These are phyloP conservation scores for Mola mola DNA, from an alignment of 2,113 vertebrate genomes.

Conservation along the genomic window DNA sequence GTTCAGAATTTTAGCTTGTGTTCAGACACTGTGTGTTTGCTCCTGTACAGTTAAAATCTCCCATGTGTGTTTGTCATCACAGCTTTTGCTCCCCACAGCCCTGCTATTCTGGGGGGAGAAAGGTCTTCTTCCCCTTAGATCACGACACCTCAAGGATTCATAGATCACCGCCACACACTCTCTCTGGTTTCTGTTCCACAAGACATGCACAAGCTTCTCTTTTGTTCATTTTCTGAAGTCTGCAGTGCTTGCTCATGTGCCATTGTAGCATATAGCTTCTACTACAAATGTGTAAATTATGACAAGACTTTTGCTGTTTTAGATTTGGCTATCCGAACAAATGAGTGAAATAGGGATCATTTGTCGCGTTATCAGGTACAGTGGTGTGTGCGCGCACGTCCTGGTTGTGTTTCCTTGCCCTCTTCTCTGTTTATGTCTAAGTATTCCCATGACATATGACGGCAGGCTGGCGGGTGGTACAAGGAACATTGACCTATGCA, in stretches of 20 bases:
- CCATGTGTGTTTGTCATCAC: constrained; percentile 54
- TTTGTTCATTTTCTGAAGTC: not conserved
- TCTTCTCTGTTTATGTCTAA: too few relatives aligned
- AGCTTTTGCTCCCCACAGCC: constrained; percentile 52
- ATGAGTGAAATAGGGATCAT: too few relatives aligned
- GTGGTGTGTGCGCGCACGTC: too few relatives aligned
- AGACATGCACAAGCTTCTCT: not conserved
- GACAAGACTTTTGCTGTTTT: too few relatives aligned
- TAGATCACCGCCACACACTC: constrained; percentile 33
- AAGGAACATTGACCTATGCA: constrained; percentile 45
- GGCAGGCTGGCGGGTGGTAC: constrained; percentile 38
- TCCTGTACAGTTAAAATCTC: constrained; percentile 43
- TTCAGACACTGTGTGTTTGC: constrained; percentile 21
- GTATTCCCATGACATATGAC: constrained; percentile 31
- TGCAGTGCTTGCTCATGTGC: not conserved
- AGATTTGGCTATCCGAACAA: too few relatives aligned
- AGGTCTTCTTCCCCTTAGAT: constrained; percentile 52
- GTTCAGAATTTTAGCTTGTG: constrained; percentile 9
- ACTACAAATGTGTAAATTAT: too few relatives aligned
- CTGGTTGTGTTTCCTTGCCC: too few relatives aligned
- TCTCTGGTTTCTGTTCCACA: constrained; percentile 5
- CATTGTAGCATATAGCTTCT: too few relatives aligned
- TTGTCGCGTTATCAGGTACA: too few relatives aligned
- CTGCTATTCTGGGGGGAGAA: constrained; percentile 64
- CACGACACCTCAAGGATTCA: constrained; percentile 43